These are phyloP conservation scores for Hoplostethus atlanticus DNA, from an alignment of 2,797 vertebrate species.

Conservation along the genomic window DNA sequence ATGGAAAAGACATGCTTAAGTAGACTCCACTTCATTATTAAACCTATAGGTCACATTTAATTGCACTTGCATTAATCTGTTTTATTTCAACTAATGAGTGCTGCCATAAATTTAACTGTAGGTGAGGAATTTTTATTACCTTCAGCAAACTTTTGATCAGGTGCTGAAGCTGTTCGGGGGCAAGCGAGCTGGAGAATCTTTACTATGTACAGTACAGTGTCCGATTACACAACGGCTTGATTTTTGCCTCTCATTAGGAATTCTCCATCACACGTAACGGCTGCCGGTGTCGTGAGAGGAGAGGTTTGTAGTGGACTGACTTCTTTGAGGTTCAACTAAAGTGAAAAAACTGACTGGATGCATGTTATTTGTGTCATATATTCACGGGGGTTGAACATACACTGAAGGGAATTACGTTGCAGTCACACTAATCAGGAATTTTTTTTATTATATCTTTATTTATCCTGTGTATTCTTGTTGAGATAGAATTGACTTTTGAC, in stretches of 20 bases:
- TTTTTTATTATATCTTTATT: neutral
- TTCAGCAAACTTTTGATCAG: conserved; percentile 88
- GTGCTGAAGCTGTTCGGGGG: conserved; percentile 77
- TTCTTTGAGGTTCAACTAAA: conserved; percentile 36
- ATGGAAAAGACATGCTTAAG: conserved; percentile 76
- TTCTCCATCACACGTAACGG: conserved; percentile 70
- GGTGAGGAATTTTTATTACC: conserved; percentile 89
- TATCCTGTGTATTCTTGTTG: neutral
- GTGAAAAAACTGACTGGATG: conserved; percentile 29
- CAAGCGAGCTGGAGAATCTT: conserved; percentile 78
- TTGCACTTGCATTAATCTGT: conserved; percentile 87
- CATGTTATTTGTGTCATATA: conserved; percentile 23
- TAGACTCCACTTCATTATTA: conserved; percentile 78
- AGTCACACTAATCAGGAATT: neutral
- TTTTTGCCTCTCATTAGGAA: conserved; percentile 85
- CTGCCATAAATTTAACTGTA: conserved; percentile 87
- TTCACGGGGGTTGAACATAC: conserved; percentile 6
- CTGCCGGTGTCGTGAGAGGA: conserved; percentile 44
- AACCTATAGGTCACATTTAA: conserved; percentile 86
- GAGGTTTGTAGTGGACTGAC: conserved; percentile 35
- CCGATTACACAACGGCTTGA: conserved; percentile 82
- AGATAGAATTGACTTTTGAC: neutral
- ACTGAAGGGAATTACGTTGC: neutral
- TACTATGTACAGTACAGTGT: conserved; percentile 89
- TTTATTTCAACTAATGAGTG: conserved; percentile 89